Base-by-base conservation (phyloP, 2,113 vertebrate genomes). In the Thamnaconus septentrionalis region DNA sequence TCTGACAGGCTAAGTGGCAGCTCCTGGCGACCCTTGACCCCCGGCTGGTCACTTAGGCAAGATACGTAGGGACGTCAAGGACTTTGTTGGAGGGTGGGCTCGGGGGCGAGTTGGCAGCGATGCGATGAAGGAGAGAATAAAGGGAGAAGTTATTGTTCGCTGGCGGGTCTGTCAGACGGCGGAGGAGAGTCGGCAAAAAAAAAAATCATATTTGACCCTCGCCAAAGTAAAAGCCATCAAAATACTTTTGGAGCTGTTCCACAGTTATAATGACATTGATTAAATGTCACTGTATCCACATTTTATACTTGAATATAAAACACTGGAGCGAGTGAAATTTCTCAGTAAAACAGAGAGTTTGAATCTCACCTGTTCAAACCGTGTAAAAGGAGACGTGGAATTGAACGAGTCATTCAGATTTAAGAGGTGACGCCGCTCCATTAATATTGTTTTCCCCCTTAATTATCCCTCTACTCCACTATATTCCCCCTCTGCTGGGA, bases 1-100 rank as follows among this genome's bases (percentile, higher is more conserved):
- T 82, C 71, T 90, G 90, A 91, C 87, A 91, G 84, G 83, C 85
- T 82, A 91, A 86, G 88, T 89, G 90, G 88, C 90, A 90, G 90
- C 73, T 86, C 71, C 54, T 58, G 43, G 69, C 66, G 85, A 91
- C 87, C 90, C 79, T 56, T 81, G 81, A 88, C 74, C 87, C 82
- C 66, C 54, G 54, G 69, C 74, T 72, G 87, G 88, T 90, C 90
- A 88, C 82, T 86, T 85, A 85, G 93, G 93, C 93, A 93, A 31
- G 91, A 93, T 93, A 91, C 66, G 60, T 87, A 72, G 82, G 86
- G 84, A 80, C 79, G 56, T 81, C 79, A 78, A 84, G 81, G 85
- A 90, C 86, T 82, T 65, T 8, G 58, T 70, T 66, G 66, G 76
- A 75, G 66, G 58, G 61, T 31, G 18, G 18, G 18, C 18, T 31